Evolutionary conservation across 2,888 invertebrate genomes (phyloP), one percentile per base, ranked within the genome.

Genomic region (Drosophila antonietae): DNA sequence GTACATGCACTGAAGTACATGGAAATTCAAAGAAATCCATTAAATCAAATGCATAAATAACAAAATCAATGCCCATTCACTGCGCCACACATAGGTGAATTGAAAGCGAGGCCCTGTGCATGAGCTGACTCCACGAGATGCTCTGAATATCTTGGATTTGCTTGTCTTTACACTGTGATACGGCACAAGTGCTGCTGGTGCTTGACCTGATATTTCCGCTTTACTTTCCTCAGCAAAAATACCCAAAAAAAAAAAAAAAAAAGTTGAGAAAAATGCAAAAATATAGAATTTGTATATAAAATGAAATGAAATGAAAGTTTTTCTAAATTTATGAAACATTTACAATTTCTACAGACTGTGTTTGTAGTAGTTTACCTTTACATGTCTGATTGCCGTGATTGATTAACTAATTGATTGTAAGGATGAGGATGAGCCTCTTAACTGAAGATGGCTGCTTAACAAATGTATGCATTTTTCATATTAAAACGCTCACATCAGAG

Each of bases 1-100:
- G n/a, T n/a, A 2, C 31, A 49, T 49, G 49, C 49, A 62, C 69
- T 61, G 56, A 51, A 31, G 31, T 46, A 46, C 56, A 57, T 75
- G 51, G 28, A 78, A 78, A 72, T 63, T 72, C 63, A 77, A 75
- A 67, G 62, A 59, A 77, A 78, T 63, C 59, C 67, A 75, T 67
- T 78, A 67, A 78, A 78, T 64, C 23, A 63, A 63, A 72, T 60
- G 66, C 67, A 78, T 77, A 75, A 75, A 75, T 75, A 61, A 75
- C 44, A 35, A 64, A 75, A 61, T 57, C 64, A 60, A 76, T 51
- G 46, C 60, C 60, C 43, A 37, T 62, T 52, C 46, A 49, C 7
- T 18, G 15, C 37, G 33, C 31, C 18, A 5, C 37, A n/a, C n/a
- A 33, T 39, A 69, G 61, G 60, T 60, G 49, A 33, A 15, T 33